Conservation (phyloP, 2,888 invertebrate genomes). For the Lasioglossum lativentre region DNA sequence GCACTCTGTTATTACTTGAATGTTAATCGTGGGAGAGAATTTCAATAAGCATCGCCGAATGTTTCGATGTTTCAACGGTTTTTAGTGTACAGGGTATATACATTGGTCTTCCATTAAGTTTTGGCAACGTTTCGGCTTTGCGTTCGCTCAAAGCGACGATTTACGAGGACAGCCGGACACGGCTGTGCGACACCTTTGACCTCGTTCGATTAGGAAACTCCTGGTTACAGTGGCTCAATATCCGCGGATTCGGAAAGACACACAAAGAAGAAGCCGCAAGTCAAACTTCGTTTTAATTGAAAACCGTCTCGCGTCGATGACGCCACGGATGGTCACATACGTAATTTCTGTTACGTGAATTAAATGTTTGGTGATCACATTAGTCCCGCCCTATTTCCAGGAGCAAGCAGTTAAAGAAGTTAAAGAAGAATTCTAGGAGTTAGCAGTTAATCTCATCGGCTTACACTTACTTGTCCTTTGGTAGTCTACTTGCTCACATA, state of each 20-base stretch:
- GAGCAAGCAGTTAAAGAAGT: background rate
- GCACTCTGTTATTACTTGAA: slow-evolving; percentile 51
- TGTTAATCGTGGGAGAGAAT: slow-evolving; percentile 65
- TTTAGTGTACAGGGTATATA: slow-evolving; percentile 76
- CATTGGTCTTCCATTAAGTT: slow-evolving; percentile 75
- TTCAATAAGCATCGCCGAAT: slow-evolving; percentile 74
- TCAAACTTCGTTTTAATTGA: background rate
- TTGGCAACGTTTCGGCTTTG: slow-evolving; percentile 64
- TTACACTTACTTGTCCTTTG: no score
- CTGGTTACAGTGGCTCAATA: background rate
- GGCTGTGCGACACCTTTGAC: slow-evolving; percentile 15
- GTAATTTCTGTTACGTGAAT: no score
- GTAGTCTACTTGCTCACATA: background rate
- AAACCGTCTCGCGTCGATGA: background rate
- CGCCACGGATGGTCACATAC: background rate
- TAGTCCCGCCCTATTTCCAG: background rate
- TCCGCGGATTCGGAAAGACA: slow-evolving; percentile 6
- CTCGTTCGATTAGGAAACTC: slow-evolving; percentile 26
- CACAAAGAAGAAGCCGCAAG: background rate
- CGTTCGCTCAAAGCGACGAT: slow-evolving; percentile 49
- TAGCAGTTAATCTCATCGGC: background rate
- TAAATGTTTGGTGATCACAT: background rate
- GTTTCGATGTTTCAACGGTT: slow-evolving; percentile 67
- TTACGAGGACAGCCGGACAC: slow-evolving; percentile 18
- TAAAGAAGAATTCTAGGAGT: no score